Evolutionary conservation across 2,888 invertebrate species (phyloP), one percentile per base, ranked within the genome.

Genomic region (Xestia c-nigrum): DNA sequence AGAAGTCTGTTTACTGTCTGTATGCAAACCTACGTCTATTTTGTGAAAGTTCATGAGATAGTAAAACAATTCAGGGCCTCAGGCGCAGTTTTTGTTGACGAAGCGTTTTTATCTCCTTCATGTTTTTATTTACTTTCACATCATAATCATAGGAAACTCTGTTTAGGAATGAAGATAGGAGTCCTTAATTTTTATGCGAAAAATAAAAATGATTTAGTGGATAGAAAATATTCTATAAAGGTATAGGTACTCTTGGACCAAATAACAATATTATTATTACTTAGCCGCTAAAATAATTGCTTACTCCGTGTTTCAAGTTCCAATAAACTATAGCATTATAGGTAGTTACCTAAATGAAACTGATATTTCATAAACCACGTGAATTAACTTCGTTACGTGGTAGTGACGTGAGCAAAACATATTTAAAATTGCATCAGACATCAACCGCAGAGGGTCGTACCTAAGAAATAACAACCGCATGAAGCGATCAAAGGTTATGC

Each of bases 1-100:
- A 43, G 43, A 43, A 43, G 1, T 50, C 9, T 57, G 21, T 57
- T 63, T 64, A 55, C 24, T 52, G 21, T 55, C 14, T 80, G 38
- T 82, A 80, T 69, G 76, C 21, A 64, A 64, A 43, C 43, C n/a
- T 24, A 64, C 43, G 43, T 82, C 55, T 83, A 81, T 80, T 82
- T 82, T 82, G 85, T 88, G 87, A 88, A 88, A 87, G 88, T 87
- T 80, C 31, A 57, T 55, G n/a, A 46, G 24, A 64, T 68, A 84
- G 61, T 78, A 82, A 76, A 85, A 85, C 50, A 81, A 69, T 77
- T 84, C 82, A 84, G 85, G 79, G 87, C 79, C 85, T 77, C 70
- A 19, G 68, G 66, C 79, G 50, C 16, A 74, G 57, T 78, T 81
- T 66, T 75, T 76, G 38, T 55, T 72, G 76, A 24, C 61, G 40